Evolutionary conservation across 1,140 invertebrate species (phyloP).

Genomic region (Dreissena polymorpha): DNA sequence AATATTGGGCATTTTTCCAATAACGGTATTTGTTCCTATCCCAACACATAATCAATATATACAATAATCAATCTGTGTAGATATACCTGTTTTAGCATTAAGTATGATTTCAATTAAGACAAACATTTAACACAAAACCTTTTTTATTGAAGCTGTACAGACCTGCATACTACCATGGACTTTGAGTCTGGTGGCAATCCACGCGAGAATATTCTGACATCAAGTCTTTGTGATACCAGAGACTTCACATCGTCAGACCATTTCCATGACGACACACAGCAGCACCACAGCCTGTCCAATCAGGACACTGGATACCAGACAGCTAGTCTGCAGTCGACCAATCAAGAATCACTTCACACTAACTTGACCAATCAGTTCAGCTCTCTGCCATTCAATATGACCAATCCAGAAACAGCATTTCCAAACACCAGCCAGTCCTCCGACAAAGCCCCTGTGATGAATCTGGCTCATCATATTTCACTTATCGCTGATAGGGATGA

Average conservation of each 20-base stretch:
- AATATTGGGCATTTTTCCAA: no score
- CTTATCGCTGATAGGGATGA: conserved; percentile 10
- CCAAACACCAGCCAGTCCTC: conserved; percentile 1
- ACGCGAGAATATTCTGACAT: conserved; percentile 62
- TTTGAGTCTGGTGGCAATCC: conserved; percentile 46
- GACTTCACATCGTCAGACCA: conserved; percentile 60
- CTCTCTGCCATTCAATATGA: conserved; percentile 53
- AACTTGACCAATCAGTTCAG: conserved; percentile 65
- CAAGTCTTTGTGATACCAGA: conserved; percentile 57
- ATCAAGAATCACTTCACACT: conserved; percentile 62
- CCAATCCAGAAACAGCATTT: conserved; percentile 48
- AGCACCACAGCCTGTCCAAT: conserved; percentile 50
- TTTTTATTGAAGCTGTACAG: conserved; percentile 36
- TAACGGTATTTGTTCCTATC: no score
- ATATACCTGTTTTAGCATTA: no score
- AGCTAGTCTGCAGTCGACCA: conserved; percentile 64
- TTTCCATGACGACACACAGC: conserved; percentile 52
- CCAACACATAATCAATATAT: no score
- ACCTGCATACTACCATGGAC: conserved; percentile 63
- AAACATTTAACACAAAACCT: no score
- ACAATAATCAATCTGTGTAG: no score
- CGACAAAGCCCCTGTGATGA: conserved; percentile 18
- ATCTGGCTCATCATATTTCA: conserved; percentile 31
- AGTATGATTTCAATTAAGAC: no score
- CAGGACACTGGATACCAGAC: conserved; percentile 69